These are phyloP conservation scores for Telmatochromis bifrenatus DNA, from an alignment of 2,113 vertebrate genomes.

Conservation along the genomic window DNA sequence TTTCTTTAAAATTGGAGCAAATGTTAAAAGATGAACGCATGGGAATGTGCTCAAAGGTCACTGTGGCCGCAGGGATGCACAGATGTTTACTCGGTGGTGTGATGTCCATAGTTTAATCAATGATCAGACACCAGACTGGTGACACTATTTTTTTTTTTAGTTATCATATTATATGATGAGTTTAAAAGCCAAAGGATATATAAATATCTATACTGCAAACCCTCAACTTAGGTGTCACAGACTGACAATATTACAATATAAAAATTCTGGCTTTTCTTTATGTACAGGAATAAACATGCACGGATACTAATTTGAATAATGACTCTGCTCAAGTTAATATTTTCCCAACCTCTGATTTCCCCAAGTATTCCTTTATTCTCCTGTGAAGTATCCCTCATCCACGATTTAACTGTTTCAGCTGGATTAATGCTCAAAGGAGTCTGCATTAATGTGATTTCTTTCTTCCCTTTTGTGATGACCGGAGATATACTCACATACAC, in stretches of 20 bases:
- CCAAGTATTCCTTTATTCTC: background rate
- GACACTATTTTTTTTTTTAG: background rate
- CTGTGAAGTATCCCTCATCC: background rate
- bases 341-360: background rate
- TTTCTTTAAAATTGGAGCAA: background rate
- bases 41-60: background rate
- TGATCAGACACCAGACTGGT: background rate
- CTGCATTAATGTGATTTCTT: constrained; percentile 5
- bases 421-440: background rate
- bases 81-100: background rate
- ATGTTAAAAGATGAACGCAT: background rate
- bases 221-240: background rate
- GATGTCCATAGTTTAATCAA: background rate
- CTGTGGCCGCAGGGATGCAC: background rate
- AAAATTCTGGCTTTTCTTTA: background rate
- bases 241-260: background rate
- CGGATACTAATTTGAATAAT: background rate
- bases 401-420: constrained; percentile 5
- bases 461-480: background rate
- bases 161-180: background rate
- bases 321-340: background rate
- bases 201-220: background rate
- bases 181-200: background rate
- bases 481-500: background rate
- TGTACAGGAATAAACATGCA: background rate